Conservation (phyloP, 2,888 invertebrate genomes). For the Cylindroiulus punctatus region DNA sequence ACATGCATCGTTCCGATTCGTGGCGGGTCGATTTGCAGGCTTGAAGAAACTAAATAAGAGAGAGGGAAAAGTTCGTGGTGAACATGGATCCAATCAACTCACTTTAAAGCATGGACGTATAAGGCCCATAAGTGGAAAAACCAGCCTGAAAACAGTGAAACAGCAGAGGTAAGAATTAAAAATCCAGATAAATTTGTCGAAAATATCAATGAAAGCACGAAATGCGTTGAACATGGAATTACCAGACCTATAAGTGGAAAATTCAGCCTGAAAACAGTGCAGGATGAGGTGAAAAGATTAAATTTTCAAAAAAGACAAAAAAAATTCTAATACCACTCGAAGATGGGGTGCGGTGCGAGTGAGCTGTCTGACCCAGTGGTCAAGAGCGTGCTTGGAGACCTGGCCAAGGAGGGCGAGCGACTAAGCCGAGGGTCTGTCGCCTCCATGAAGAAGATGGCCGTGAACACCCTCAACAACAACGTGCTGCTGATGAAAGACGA, state of each 20-base stretch:
- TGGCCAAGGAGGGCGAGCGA: neutral
- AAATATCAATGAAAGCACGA: too few relatives aligned
- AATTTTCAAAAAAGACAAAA: too few relatives aligned
- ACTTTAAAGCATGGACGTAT: too few relatives aligned
- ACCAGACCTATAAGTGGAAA: neutral
- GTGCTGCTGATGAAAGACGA: neutral
- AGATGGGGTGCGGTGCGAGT: slow-evolving; percentile 52
- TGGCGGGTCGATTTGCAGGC: neutral
- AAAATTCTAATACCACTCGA: neutral
- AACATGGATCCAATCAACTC: neutral
- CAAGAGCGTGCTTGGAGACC: slow-evolving; percentile 31
- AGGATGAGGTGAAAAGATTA: neutral
- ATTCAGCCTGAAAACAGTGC: neutral
- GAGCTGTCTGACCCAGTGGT: slow-evolving; percentile 5
- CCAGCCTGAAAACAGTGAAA: too few relatives aligned
- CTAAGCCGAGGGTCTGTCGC: slow-evolving; percentile 14
- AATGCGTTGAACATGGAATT: neutral
- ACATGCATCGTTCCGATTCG: neutral
- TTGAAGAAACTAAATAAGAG: neutral
- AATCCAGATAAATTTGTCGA: too few relatives aligned
- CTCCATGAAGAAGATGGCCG: slow-evolving; percentile 12
- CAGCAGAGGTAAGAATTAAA: too few relatives aligned
- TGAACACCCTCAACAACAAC: slow-evolving; percentile 15
- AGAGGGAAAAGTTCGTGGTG: neutral
- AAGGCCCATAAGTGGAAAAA: too few relatives aligned